These are phyloP conservation scores for Teleogryllus oceanicus DNA, from an alignment of 2,888 invertebrate genomes.

Conservation along the genomic window DNA sequence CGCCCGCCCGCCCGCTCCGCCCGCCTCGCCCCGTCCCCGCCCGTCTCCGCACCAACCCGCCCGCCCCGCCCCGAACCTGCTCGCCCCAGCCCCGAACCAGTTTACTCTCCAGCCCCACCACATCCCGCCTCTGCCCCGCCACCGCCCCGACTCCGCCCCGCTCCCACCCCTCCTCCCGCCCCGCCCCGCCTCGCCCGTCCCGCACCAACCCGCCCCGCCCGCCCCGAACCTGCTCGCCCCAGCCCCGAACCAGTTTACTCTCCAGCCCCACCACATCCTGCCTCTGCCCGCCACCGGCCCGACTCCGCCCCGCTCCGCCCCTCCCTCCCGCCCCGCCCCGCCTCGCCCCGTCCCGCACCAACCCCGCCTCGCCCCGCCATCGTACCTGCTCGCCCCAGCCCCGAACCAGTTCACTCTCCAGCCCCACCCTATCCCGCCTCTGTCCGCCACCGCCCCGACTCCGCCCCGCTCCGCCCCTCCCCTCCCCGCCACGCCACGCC, in stretches of 20 bases:
- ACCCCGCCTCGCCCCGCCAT: background rate
- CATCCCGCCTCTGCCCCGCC: background rate
- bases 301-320: no score
- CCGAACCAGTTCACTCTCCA: background rate
- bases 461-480: background rate
- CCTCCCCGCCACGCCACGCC: background rate
- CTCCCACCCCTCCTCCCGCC: background rate
- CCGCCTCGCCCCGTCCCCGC: background rate
- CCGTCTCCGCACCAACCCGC: background rate
- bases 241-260: rapidly evolving
- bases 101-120: background rate
- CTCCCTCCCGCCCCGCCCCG: background rate
- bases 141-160: background rate
- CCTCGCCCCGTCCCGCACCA: background rate
- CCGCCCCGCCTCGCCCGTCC: background rate
- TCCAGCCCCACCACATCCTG: no score
- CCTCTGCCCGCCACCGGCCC: no score
- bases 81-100: background rate
- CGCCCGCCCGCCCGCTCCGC: background rate
- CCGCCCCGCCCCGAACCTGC: background rate
- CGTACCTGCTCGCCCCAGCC: background rate
- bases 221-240: background rate
- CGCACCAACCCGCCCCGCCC: no score
- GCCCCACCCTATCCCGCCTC: background rate
- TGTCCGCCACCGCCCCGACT: background rate